These are phyloP conservation scores for Agriopis marginaria DNA, from an alignment of 2,888 invertebrate genomes.

Conservation along the genomic window DNA sequence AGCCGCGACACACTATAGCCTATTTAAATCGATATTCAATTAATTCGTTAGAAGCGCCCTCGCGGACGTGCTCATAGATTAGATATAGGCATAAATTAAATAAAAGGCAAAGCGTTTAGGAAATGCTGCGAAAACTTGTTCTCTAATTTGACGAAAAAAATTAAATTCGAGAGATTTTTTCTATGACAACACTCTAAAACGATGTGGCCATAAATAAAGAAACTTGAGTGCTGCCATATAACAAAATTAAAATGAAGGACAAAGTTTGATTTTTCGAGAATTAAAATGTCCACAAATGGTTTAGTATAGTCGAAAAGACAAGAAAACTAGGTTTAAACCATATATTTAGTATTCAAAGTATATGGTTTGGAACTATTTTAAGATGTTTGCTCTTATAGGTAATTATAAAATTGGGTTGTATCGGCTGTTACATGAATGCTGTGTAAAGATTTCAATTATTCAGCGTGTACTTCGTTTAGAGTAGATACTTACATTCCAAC, in stretches of 20 bases:
- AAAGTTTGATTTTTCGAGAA: conserved; percentile 17
- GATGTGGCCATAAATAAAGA: conserved; percentile 15
- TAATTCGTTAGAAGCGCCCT: conserved; percentile 39
- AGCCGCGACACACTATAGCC: conserved; percentile 55
- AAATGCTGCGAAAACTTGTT: conserved; percentile 24
- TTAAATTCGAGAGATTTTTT: neutral
- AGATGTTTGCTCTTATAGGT: conserved; percentile 22
- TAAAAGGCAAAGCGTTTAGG: conserved; percentile 25
- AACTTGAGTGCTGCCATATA: conserved; percentile 12
- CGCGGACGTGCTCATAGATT: conserved; percentile 18
- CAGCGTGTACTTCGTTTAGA: conserved; percentile 51
- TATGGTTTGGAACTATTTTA: neutral
- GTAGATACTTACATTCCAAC: conserved; percentile 35
- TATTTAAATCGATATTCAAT: conserved; percentile 50
- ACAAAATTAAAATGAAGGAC: conserved; percentile 11
- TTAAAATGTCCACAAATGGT: conserved; percentile 31
- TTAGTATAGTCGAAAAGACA: conserved; percentile 9
- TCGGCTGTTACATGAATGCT: conserved; percentile 54
- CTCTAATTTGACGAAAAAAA: neutral
- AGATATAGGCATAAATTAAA: conserved; percentile 27
- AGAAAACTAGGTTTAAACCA: conserved; percentile 1
- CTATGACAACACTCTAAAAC: conserved; percentile 11
- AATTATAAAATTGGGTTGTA: conserved; percentile 54
- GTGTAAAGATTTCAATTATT: conserved; percentile 46
- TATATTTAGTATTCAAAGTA: too few relatives aligned